These are phyloP conservation scores for Meda fulgida DNA, from an alignment of 2,797 vertebrate species.

Conservation along the genomic window DNA sequence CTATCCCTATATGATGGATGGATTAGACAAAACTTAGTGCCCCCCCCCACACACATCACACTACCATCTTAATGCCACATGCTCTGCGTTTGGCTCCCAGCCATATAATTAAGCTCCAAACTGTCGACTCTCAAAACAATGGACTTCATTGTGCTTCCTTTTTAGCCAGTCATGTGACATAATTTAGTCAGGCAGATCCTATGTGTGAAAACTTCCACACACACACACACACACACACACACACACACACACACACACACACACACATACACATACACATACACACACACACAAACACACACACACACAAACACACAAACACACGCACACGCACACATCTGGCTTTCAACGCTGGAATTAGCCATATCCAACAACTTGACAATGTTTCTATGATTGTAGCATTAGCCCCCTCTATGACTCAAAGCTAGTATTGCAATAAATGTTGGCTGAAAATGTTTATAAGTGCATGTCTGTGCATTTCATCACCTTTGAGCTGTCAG, in stretches of 20 bases:
- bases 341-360: slow-evolving; percentile 36
- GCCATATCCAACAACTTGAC: not conserved
- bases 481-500: not conserved
- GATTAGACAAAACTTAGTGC: not conserved
- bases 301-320: not conserved
- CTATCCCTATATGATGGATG: slow-evolving; percentile 10
- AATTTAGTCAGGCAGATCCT: slow-evolving; percentile 57
- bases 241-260: slow-evolving; percentile 3
- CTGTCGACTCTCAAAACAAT: slow-evolving; percentile 63
- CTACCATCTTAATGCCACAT: slow-evolving; percentile 38
- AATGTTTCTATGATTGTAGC: slow-evolving; percentile 14
- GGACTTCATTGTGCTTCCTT: slow-evolving; percentile 56
- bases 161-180: slow-evolving; percentile 62
- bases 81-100: slow-evolving; percentile 40
- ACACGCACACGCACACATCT: not conserved
- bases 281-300: not conserved
- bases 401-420: slow-evolving; percentile 52
- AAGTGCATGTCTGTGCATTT: not conserved
- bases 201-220: slow-evolving; percentile 41
- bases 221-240: not conserved
- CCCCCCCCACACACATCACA: not conserved
- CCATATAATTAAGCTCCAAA: slow-evolving; percentile 67
- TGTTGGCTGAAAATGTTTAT: not conserved
- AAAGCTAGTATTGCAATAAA: slow-evolving; percentile 20
- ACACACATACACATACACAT: slow-evolving; percentile 9